Evolutionary conservation across 2,113 vertebrate genomes (phyloP).

Genomic region (Promerops cafer): DNA sequence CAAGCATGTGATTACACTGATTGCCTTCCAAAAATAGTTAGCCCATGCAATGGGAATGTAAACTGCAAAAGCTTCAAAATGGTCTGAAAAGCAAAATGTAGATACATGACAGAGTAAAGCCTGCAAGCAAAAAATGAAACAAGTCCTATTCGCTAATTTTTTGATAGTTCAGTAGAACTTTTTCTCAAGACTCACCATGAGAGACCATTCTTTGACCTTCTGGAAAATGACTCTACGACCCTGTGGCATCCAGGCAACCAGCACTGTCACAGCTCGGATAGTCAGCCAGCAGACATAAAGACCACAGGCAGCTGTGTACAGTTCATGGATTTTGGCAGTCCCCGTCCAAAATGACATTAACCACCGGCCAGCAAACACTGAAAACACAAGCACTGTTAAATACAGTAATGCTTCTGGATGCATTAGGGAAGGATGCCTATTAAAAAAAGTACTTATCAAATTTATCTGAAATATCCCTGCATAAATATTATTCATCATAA

Average conservation of each 20-base stretch:
- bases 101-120: background rate
- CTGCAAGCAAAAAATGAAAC: background rate
- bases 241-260: conserved; percentile 98
- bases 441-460: background rate
- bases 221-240: conserved; percentile 92
- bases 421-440: background rate
- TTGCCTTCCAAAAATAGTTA: background rate
- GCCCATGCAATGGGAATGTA: background rate
- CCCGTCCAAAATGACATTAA: conserved; percentile 99
- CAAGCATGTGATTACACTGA: background rate
- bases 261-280: conserved; percentile 88
- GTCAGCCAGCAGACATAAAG: conserved; percentile 97
- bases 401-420: background rate
- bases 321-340: conserved; percentile 94
- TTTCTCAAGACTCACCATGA: conserved; percentile 82
- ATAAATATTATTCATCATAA: background rate
- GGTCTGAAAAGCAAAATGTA: background rate
- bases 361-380: conserved; percentile 96
- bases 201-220: conserved; percentile 97
- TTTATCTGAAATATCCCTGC: background rate
- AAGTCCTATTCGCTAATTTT: background rate
- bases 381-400: conserved; percentile 57
- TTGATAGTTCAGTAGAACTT: background rate
- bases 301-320: conserved; percentile 97
- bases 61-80: background rate